A percentile compares a stretch with the other conserved stretches of the same genome.
Conservation (phyloP, 2,888 invertebrate species). For the Magallana nippona region DNA sequence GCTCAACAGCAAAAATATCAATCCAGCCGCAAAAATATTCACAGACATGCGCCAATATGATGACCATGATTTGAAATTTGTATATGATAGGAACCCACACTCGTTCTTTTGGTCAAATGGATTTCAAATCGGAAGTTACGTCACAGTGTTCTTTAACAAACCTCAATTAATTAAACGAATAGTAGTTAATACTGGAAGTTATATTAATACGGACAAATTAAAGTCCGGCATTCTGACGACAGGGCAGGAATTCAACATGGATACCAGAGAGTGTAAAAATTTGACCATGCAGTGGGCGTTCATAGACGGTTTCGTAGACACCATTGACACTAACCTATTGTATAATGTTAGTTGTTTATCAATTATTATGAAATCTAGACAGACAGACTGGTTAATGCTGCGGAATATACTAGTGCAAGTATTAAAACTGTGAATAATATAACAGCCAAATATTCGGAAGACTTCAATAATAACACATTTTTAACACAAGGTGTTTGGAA, state of each 20-base stretch:
- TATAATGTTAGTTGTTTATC: slow-evolving; percentile 8
- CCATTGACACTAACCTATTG: background rate
- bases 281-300: slow-evolving; percentile 34
- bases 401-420: slow-evolving; percentile 29
- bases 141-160: slow-evolving; percentile 26
- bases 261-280: slow-evolving; percentile 14
- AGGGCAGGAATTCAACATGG: background rate
- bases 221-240: background rate
- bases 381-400: slow-evolving; percentile 37
- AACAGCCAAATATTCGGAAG: no score
- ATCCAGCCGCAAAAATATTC: slow-evolving; percentile 33
- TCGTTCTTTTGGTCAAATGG: slow-evolving; percentile 43
- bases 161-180: slow-evolving; percentile 36
- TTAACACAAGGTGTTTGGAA: no score
- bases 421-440: background rate
- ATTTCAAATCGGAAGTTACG: slow-evolving; percentile 15
- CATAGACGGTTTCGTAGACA: slow-evolving; percentile 31
- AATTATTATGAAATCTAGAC: slow-evolving; percentile 24
- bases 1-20: background rate
- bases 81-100: slow-evolving; percentile 39
- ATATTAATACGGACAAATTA: slow-evolving; percentile 34
- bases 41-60: slow-evolving; percentile 40
- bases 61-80: background rate
- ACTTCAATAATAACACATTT: no score
- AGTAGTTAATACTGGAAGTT: slow-evolving; percentile 37